Percentiles rank a stretch among this genome's conserved stretches.
phyloP scores from a whole-genome alignment of 2,113 vertebrate species.

The Anser brachyrhynchus region DNA sequence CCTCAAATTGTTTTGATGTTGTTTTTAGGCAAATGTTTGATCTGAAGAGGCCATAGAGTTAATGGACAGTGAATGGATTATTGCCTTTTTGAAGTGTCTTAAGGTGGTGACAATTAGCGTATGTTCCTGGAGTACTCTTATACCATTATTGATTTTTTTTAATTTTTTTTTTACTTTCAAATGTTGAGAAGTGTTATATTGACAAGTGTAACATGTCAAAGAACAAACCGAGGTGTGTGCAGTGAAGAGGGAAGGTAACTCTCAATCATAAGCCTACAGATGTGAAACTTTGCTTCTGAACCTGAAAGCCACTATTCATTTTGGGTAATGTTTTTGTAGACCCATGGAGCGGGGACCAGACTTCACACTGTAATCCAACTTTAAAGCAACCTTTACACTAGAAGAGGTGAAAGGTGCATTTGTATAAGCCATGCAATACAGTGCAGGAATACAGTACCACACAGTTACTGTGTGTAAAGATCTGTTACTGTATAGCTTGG shows the following conservation, averaged over 20 bases:
- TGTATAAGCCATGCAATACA: accelerated
- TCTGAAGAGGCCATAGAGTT: background rate
- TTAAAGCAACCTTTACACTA: background rate
- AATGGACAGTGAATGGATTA: background rate
- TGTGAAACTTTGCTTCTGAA: background rate
- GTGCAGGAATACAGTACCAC: background rate
- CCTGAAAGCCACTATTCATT: background rate
- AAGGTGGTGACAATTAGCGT: background rate
- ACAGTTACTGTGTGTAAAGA: background rate
- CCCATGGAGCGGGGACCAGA: accelerated
- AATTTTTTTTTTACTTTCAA: background rate
- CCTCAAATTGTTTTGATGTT: background rate
- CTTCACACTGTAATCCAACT: background rate
- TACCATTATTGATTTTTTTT: background rate
- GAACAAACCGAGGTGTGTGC: background rate
- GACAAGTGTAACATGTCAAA: background rate
- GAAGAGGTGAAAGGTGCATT: background rate
- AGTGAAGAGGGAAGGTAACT: background rate
- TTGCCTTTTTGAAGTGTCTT: background rate
- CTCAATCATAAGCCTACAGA: background rate
- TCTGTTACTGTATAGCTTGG: no score
- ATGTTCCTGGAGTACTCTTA: background rate
- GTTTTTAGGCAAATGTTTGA: background rate
- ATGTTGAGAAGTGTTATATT: background rate
- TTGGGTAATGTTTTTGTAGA: background rate